Base-by-base conservation (phyloP, 2,797 vertebrate genomes). In the Neosalanx taihuensis region DNA sequence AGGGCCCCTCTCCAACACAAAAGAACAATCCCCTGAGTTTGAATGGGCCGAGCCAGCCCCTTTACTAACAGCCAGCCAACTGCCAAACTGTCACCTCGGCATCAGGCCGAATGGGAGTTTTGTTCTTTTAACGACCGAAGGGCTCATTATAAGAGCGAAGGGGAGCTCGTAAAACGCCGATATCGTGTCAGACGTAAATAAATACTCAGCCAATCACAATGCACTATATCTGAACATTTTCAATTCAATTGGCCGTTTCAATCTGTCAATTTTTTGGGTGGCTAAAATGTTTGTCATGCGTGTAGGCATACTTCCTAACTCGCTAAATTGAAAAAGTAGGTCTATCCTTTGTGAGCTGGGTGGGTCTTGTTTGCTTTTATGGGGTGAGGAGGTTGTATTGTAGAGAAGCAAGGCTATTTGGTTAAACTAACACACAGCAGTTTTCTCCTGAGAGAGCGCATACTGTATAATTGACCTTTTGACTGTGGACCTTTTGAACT, bases 151-250 rank as follows among this genome's bases (percentile, higher is more conserved):
- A 87, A 90, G 90, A 87, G 90, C 89, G 92, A 88, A 91, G 93
- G 93, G 92, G 91, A 92, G 92, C 89, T 87, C 92, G 91, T 93
- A 93, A 94, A 90, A 90, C 93, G 90, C 86, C 92, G 89, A 90
- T 93, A 46, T 93, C 91, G 91, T 83, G 82, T 82, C 72, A 85
- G 9, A 9, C 41, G 79, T 87, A 87, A 91, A 93, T 93, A 94
- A 94, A 93, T 92, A 93, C 91, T 93, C 89, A 26, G 90, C 87
- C 77, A 46, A 12, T 46, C 41, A 46, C 41, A 46, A 46, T 12
- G 41, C 12, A 13, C 10, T 46, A 46, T 3, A 46, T 46, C 10
- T 46, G 41, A 46, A 46, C 10, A 46, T 46, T 9, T 12, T 46
- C 41, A 10, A 46, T 46, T 46, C 41, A 46, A 46, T 46, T 46